Conservation (phyloP, 2,113 vertebrate genomes). For the Lutjanus erythropterus region DNA sequence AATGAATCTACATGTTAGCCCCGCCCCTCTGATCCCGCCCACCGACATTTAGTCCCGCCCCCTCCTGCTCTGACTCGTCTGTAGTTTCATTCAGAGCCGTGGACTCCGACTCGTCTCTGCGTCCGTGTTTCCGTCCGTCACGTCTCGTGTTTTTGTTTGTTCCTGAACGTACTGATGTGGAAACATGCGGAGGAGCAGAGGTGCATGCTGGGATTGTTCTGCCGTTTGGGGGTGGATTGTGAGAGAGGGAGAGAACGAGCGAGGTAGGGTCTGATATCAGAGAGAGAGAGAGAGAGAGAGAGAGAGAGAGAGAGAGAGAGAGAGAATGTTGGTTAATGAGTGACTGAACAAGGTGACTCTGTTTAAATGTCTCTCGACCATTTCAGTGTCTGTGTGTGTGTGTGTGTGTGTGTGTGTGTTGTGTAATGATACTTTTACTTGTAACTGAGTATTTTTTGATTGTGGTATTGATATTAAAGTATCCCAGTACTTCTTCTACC, state of each 20-base stretch:
- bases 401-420: too few relatives aligned
- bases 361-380: not conserved
- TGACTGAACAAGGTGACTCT: slow-evolving; percentile 36
- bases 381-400: not conserved
- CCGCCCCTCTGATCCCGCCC: not conserved
- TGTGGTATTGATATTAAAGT: too few relatives aligned
- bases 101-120: not conserved
- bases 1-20: not conserved
- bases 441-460: too few relatives aligned
- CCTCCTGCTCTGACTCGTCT: not conserved
- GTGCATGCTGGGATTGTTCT: slow-evolving; percentile 75
- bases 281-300: not conserved
- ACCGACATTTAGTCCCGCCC: not conserved
- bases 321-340: slow-evolving; percentile 55
- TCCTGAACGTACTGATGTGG: slow-evolving; percentile 33
- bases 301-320: not conserved
- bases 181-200: slow-evolving; percentile 63
- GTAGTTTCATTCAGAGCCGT: not conserved
- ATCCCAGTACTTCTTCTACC: too few relatives aligned
- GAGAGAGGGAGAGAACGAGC: slow-evolving; percentile 43
- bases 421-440: too few relatives aligned
- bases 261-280: slow-evolving; percentile 63
- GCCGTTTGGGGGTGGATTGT: slow-evolving; percentile 60
- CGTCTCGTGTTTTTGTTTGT: not conserved
- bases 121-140: not conserved